phyloP scores from a whole-genome alignment of 2,113 vertebrate species.

The Leucopternis melanops region DNA sequence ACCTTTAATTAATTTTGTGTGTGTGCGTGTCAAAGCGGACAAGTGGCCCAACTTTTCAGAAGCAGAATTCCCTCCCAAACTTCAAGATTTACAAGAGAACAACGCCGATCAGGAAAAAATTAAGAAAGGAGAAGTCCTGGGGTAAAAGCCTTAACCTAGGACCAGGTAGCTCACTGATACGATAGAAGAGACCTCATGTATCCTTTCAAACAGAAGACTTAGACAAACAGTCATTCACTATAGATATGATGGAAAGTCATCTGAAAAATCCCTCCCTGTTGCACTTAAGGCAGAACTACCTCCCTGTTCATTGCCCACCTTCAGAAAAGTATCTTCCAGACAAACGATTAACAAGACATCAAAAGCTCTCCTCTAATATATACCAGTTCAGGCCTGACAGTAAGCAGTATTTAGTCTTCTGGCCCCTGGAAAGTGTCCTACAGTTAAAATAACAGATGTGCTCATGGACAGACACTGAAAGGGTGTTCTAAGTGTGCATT shows the following conservation, averaged over 20 bases:
- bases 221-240: no score
- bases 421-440: not conserved
- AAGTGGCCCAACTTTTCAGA: not conserved
- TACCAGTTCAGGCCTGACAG: not conserved
- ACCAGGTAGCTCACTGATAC: no score
- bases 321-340: not conserved
- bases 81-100: not conserved
- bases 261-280: not conserved
- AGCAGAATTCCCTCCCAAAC: not conserved
- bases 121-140: not conserved
- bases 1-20: not conserved
- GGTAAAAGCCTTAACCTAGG: not conserved
- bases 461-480: not conserved
- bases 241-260: not conserved
- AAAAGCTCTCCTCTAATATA: not conserved
- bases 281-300: not conserved
- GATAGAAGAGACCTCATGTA: no score
- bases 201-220: not conserved
- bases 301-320: not conserved
- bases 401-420: not conserved
- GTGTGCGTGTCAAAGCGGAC: rapidly evolving
- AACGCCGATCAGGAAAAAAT: not conserved
- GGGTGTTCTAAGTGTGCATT: not conserved
- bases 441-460: not conserved
- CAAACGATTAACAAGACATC: not conserved